These are phyloP conservation scores for Spheniscus mendiculus DNA, from an alignment of 2,113 vertebrate species.

Conservation along the genomic window DNA sequence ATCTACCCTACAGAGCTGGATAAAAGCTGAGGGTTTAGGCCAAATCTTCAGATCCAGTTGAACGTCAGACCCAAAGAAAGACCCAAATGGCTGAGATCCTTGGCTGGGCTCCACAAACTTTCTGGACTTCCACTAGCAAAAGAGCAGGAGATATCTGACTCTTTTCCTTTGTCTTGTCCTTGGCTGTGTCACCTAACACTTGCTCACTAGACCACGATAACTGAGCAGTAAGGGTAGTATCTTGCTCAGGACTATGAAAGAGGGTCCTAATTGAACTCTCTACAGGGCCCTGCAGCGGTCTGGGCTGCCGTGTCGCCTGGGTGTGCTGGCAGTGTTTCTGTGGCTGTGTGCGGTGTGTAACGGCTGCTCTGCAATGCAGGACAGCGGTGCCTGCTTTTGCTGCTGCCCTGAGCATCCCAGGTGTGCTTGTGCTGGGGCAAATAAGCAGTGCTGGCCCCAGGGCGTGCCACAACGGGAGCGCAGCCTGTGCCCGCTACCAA, in stretches of 20 bases:
- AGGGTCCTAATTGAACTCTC: too few species aligned
- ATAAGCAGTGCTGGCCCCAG: too few species aligned
- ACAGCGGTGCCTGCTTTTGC: neutral
- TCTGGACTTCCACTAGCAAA: too few species aligned
- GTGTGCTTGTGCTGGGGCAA: neutral
- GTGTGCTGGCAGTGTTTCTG: too few species aligned
- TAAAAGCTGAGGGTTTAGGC: neutral
- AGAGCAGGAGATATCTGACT: neutral
- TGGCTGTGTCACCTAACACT: neutral
- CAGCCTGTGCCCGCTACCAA: neutral
- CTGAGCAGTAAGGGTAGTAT: neutral
- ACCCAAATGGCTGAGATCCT: neutral
- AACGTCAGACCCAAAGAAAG: neutral
- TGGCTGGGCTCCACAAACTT: neutral
- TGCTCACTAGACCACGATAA: accelerated
- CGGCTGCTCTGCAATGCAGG: neutral
- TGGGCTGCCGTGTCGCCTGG: accelerated
- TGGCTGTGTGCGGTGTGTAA: neutral
- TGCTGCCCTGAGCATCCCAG: neutral
- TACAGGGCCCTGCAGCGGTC: neutral
- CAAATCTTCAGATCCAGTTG: neutral
- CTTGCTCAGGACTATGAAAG: neutral
- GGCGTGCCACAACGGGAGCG: neutral
- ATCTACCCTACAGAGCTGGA: too few species aligned
- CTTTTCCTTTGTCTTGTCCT: too few species aligned